Evolutionary conservation across 2,888 invertebrate species (phyloP).

Genomic region (Dryobota labecula): DNA sequence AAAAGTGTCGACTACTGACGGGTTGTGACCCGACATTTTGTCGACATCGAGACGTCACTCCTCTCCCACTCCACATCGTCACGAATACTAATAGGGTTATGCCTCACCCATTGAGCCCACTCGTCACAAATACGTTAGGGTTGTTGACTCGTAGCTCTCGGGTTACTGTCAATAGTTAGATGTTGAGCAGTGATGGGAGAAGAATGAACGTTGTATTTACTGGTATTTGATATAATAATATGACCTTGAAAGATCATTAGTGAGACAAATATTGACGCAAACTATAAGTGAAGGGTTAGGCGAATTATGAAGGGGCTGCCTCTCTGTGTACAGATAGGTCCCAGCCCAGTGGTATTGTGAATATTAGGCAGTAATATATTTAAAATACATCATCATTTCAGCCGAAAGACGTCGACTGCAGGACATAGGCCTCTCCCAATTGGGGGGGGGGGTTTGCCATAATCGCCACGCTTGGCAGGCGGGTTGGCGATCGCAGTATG

Average conservation of each 20-base stretch:
- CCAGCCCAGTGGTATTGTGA: too few relatives aligned
- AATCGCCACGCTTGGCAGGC: too few relatives aligned
- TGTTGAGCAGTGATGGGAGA: neutral
- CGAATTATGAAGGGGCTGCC: neutral
- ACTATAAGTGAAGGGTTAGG: neutral
- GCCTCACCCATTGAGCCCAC: neutral
- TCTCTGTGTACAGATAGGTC: neutral
- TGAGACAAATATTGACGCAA: slow-evolving; percentile 13
- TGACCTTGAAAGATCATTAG: neutral
- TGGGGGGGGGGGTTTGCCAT: too few relatives aligned
- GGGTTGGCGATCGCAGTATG: too few relatives aligned
- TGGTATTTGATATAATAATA: slow-evolving; percentile 8
- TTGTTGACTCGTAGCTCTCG: slow-evolving; percentile 33
- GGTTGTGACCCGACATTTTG: slow-evolving; percentile 21
- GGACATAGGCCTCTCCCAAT: too few relatives aligned
- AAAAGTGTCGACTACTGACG: slow-evolving; percentile 28
- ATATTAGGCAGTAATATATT: too few relatives aligned
- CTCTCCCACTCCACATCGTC: neutral
- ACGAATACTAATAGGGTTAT: slow-evolving; percentile 15
- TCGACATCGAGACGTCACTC: slow-evolving; percentile 2
- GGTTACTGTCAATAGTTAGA: slow-evolving; percentile 19
- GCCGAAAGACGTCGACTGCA: too few relatives aligned
- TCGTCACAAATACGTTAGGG: neutral
- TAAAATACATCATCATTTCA: too few relatives aligned
- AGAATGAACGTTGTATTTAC: slow-evolving; percentile 14